phyloP scores from a whole-genome alignment of 2,888 invertebrate species.

The Scotopteryx bipunctaria region DNA sequence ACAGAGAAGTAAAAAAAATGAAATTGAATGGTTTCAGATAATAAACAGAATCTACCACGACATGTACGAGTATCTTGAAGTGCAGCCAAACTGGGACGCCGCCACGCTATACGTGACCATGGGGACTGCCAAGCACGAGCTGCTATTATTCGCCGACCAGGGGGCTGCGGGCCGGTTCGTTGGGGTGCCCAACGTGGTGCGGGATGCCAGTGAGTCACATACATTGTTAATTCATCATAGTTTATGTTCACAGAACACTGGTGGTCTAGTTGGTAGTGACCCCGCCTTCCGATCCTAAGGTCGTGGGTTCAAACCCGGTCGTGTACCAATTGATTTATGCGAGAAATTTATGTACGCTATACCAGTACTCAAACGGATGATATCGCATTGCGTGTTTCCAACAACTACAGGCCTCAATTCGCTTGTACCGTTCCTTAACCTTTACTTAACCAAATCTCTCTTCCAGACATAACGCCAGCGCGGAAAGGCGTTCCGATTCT shows the following conservation, averaged over 20 bases:
- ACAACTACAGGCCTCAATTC: too few species aligned
- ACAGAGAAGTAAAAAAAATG: too few species aligned
- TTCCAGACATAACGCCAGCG: conserved; percentile 51
- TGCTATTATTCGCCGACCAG: conserved; percentile 64
- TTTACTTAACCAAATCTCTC: too few species aligned
- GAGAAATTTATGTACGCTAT: too few species aligned
- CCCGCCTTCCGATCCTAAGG: too few species aligned
- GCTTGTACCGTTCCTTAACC: too few species aligned
- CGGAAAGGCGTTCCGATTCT: conserved; percentile 52
- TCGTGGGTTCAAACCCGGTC: too few species aligned
- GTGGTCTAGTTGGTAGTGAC: too few species aligned
- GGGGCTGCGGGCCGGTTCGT: conserved; percentile 63
- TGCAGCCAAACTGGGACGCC: conserved; percentile 65
- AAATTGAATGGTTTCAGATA: conserved; percentile 43
- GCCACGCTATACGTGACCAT: conserved; percentile 55
- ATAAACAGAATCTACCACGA: conserved; percentile 59
- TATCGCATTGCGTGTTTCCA: too few species aligned
- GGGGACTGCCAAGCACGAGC: conserved; percentile 54
- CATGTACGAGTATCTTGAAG: conserved; percentile 63
- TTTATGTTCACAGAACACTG: too few species aligned
- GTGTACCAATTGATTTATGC: too few species aligned
- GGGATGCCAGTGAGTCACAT: conserved; percentile 54
- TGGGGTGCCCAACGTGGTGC: conserved; percentile 60
- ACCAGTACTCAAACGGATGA: too few species aligned
- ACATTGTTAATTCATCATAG: not conserved